Percentiles rank a stretch among this genome's conserved stretches.
phyloP scores from a whole-genome alignment of 2,797 vertebrate species.

The Anabas testudineus region DNA sequence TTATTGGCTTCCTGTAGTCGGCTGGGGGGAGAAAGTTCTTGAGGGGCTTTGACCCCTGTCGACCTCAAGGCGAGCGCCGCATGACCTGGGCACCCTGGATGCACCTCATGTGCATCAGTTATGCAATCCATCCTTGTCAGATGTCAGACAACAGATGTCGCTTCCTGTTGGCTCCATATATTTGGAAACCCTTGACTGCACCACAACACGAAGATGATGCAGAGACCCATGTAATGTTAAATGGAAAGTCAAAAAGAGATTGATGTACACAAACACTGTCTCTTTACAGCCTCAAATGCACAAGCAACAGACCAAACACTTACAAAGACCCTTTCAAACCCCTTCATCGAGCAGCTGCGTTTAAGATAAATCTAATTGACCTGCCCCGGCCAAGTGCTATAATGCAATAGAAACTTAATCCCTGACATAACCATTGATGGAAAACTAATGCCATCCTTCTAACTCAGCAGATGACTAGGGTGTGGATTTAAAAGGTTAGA shows the following conservation, averaged over 20 bases:
- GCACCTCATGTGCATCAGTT: constrained; percentile 71
- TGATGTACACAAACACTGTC: not conserved
- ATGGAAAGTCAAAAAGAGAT: constrained; percentile 1
- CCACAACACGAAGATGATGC: not conserved
- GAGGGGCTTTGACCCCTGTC: constrained; percentile 64
- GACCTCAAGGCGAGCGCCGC: constrained; percentile 54
- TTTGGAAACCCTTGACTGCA: constrained; percentile 54
- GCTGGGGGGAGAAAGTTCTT: constrained; percentile 56
- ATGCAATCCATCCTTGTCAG: constrained; percentile 80
- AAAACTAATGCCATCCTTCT: constrained; percentile 70
- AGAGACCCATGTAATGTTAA: constrained; percentile 1
- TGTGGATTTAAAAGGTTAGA: constrained; percentile 71
- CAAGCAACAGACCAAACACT: not conserved
- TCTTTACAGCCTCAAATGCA: not conserved
- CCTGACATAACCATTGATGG: constrained; percentile 68
- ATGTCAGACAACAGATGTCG: constrained; percentile 82
- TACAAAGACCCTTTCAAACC: constrained; percentile 20
- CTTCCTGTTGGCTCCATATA: constrained; percentile 72
- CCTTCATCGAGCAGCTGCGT: constrained; percentile 74
- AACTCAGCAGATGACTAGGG: constrained; percentile 75
- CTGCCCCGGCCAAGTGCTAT: constrained; percentile 49
- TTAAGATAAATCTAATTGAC: constrained; percentile 78
- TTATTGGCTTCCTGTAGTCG: constrained; percentile 75
- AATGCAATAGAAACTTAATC: constrained; percentile 80
- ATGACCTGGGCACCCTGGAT: constrained; percentile 73